These are phyloP conservation scores for Gadus macrocephalus DNA, from an alignment of 2,113 vertebrate genomes.

Conservation along the genomic window DNA sequence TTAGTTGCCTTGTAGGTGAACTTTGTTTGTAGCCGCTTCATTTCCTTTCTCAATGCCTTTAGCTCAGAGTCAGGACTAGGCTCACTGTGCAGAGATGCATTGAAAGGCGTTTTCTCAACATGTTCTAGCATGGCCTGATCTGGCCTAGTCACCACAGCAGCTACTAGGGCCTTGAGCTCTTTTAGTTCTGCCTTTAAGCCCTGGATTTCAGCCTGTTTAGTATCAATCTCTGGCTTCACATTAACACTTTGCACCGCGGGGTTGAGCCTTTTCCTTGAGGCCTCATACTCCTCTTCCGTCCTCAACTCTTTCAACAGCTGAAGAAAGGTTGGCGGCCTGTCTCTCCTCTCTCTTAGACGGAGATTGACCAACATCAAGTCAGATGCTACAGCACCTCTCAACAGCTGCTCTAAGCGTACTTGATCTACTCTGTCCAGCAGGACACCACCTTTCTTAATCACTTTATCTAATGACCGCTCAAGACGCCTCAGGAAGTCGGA, in stretches of 20 bases:
- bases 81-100: background rate
- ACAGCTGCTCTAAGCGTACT: constrained; percentile 15
- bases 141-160: constrained; percentile 1
- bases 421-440: background rate
- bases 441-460: constrained; percentile 11
- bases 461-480: background rate
- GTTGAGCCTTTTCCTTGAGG: constrained; percentile 5
- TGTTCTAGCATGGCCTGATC: background rate
- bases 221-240: constrained; percentile 12
- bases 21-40: no score
- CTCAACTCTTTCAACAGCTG: constrained; percentile 9
- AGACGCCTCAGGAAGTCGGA: constrained; percentile 20
- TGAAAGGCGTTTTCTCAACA: background rate
- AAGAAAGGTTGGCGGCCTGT: constrained; percentile 8
- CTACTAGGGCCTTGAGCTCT: constrained; percentile 20
- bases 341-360: background rate
- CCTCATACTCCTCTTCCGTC: constrained; percentile 11
- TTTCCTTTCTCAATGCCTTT: no score
- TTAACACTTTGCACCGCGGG: constrained; percentile 4
- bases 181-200: background rate
- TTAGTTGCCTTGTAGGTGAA: no score
- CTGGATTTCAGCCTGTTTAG: constrained; percentile 19
- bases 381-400: constrained; percentile 9
- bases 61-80: background rate
- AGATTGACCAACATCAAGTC: constrained; percentile 11